Base-by-base conservation (phyloP, 2,888 invertebrate species). In the Melanostoma scalare region DNA sequence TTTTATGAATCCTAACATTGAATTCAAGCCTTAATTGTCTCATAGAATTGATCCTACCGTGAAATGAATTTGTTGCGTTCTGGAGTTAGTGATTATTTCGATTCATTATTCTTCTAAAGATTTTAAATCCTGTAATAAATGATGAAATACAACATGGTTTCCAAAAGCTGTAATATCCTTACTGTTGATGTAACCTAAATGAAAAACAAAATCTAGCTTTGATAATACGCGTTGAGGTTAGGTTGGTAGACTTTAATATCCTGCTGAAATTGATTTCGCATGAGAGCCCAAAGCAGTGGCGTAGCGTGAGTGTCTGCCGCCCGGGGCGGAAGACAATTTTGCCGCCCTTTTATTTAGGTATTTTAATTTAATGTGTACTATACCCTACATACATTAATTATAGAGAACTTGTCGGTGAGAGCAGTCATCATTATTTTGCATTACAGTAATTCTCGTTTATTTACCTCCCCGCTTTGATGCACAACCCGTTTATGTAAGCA, bases 121-220 rank as follows among this genome's bases (percentile, higher is more conserved):
- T 30, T 72, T 72, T 33, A 60, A 10, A 10, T 61, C 60, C 30
- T 72, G 60, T 33, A 72, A 6, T 72, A 72, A 72, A 10, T 60
- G 10, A 60, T 53, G 36, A 8, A 72, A 72, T 60, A 52, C 30
- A 31, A 33, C 8, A 48, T 33, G 42, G 10, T 72, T 72, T 42
- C 60, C 52, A 72, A 61, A 72, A 6, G 3, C 40, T 10, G 50
- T 72, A 10, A 72, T 52, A 40, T 67, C 44, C 50, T 33, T 53
- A 31, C 60, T 60, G 33, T 60, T 60, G 2, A 60, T 60, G 6
- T 60, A 60, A 30, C 31, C 60, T 42, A 60, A 60, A 60, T 60
- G 60, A 60, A 42, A 60, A 44, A 60, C n/a, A 44, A 60, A 60
- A 44, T 60, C 60, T 31, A 46, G n/a, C 44, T 44, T 44, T 33